Evolutionary conservation across 2,888 invertebrate genomes (phyloP).

Genomic region (Linnaemya tessellans): DNA sequence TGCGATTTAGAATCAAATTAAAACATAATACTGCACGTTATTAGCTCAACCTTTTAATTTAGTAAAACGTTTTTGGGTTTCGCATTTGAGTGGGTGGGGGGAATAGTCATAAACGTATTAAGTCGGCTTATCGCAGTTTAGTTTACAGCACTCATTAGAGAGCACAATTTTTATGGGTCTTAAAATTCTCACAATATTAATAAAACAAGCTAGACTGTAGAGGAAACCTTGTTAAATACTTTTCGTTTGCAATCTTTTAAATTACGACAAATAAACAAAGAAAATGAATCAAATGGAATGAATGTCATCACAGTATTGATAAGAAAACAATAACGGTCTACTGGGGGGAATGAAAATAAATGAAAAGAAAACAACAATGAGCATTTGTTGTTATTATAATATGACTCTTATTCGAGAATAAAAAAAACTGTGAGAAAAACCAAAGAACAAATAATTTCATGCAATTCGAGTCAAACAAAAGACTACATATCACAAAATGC

Average conservation of each 20-base stretch:
- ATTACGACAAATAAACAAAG: constrained; percentile 7
- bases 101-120: too few relatives aligned
- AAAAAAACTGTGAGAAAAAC: constrained; percentile 36
- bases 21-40: too few relatives aligned
- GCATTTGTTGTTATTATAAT: background rate
- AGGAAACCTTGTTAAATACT: background rate
- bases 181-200: background rate
- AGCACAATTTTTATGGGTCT: background rate
- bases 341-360: background rate
- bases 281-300: constrained; percentile 19
- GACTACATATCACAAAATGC: background rate
- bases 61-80: too few relatives aligned
- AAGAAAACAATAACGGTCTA: constrained; percentile 30
- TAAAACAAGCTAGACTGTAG: background rate
- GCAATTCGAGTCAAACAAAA: background rate
- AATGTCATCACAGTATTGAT: constrained; percentile 14
- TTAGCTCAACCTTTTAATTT: too few relatives aligned
- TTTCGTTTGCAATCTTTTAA: background rate
- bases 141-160: too few relatives aligned
- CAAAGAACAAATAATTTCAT: background rate
- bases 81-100: too few relatives aligned
- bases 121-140: too few relatives aligned
- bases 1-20: too few relatives aligned
- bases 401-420: constrained; percentile 1
- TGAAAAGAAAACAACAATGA: background rate